Evolutionary conservation across 2,113 vertebrate species (phyloP), one percentile per base, ranked within the genome.

Genomic region (Lucifuga dentata): DNA sequence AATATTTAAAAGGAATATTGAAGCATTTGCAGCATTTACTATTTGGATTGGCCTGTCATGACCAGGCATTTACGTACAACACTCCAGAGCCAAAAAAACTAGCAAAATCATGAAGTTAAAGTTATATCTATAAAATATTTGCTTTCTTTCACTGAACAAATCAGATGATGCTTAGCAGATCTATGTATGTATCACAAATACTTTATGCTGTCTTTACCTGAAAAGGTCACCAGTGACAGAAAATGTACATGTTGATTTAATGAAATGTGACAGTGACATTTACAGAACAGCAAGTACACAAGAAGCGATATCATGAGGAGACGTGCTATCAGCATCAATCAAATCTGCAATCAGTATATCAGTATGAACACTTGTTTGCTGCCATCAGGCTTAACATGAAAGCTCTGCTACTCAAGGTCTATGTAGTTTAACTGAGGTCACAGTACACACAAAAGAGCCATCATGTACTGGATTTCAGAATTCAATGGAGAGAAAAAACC

Each of bases 1-100:
- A 59, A 82, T 76, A 80, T 83, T 72, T 60, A 43, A 79, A 75
- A 71, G 71, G 32, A 56, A 62, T 68, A 72, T 73, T 65, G 41
- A 75, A 67, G 63, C 36, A 68, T 68, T 68, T 35, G 53, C 7
- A 7, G 26, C 7, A 8, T 55, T 72, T 74, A 59, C 49, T 73
- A 43, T 84, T 85, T 83, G 67, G 48, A 56, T 62, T 71, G 63
- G 78, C 64, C 41, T 59, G 68, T 57, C 16, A n/a, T n/a, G n/a
- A n/a, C n/a, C n/a, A 45, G 41, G 46, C 32, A 56, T 80, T 63
- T 61, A 72, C 46, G 19, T 61, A 50, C 60, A 55, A 68, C 61
- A 41, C 29, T n/a, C 15, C 12, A 29, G 12, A 55, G 59, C 66
- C 72, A 84, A 83, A 68, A 23, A 23, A 41, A 50, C 9, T 11